Evolutionary conservation across 2,113 vertebrate species (phyloP).

Genomic region (Odontesthes bonariensis): DNA sequence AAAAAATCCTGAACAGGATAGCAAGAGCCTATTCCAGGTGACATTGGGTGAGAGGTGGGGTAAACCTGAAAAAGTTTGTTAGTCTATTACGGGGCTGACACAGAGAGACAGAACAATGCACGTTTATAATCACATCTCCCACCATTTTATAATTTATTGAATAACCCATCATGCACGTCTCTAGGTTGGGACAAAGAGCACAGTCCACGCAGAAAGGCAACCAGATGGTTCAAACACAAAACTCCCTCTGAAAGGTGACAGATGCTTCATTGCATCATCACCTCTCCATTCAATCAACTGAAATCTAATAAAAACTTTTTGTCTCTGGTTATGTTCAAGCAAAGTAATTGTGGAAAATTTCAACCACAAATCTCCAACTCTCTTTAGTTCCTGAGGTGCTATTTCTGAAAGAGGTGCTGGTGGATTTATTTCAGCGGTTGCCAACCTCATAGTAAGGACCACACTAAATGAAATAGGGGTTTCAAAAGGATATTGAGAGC

Average conservation of each 20-base stretch:
- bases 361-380: neutral
- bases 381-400: neutral
- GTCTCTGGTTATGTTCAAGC: too few species aligned
- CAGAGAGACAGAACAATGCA: neutral
- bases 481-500: too few species aligned
- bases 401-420: too few species aligned
- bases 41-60: neutral
- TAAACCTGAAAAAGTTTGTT: neutral
- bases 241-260: too few species aligned
- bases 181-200: too few species aligned
- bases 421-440: neutral
- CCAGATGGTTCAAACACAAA: too few species aligned
- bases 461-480: too few species aligned
- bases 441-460: too few species aligned
- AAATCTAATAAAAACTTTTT: neutral
- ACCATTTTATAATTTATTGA: too few species aligned
- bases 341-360: neutral
- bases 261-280: too few species aligned
- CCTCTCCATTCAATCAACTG: neutral
- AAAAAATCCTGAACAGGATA: neutral
- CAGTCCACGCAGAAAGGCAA: too few species aligned
- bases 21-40: neutral
- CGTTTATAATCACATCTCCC: neutral
- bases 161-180: too few species aligned
- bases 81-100: neutral